A percentile compares a stretch with the other conserved stretches of the same genome.
phyloP scores from a whole-genome alignment of 2,113 vertebrate species.

The Anhinga anhinga region DNA sequence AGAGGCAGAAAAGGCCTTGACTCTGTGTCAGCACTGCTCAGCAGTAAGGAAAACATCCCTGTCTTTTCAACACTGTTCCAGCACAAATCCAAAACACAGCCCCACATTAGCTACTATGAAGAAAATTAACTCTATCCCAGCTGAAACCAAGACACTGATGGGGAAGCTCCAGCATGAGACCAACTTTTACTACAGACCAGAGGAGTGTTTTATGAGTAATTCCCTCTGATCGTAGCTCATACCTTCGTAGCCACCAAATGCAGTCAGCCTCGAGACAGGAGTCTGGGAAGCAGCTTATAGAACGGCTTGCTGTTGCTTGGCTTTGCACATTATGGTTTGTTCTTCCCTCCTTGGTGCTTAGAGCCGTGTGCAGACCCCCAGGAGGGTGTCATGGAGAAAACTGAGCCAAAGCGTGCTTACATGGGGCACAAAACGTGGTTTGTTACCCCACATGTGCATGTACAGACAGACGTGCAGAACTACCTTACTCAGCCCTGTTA shows the following conservation, averaged over 20 bases:
- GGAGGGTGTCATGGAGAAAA: not conserved
- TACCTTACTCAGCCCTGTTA: not conserved
- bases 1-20: too few relatives aligned
- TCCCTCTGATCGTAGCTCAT: not conserved
- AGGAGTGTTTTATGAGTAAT: not conserved
- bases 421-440: rapidly evolving
- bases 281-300: not conserved
- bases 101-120: too few relatives aligned
- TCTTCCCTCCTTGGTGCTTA: not conserved
- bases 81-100: too few relatives aligned
- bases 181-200: not conserved
- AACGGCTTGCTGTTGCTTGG: not conserved
- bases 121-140: too few relatives aligned
- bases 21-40: too few relatives aligned
- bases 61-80: too few relatives aligned
- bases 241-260: not conserved
- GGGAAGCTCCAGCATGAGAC: not conserved
- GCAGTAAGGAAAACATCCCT: too few relatives aligned
- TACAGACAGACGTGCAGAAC: not conserved
- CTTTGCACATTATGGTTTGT: not conserved
- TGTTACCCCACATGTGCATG: rapidly evolving
- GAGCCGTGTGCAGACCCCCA: not conserved
- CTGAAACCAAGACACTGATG: not conserved
- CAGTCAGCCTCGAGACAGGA: not conserved
- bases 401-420: not conserved